These are phyloP conservation scores for Sarcophaga variegata DNA, from an alignment of 2,888 invertebrate genomes.

Conservation along the genomic window DNA sequence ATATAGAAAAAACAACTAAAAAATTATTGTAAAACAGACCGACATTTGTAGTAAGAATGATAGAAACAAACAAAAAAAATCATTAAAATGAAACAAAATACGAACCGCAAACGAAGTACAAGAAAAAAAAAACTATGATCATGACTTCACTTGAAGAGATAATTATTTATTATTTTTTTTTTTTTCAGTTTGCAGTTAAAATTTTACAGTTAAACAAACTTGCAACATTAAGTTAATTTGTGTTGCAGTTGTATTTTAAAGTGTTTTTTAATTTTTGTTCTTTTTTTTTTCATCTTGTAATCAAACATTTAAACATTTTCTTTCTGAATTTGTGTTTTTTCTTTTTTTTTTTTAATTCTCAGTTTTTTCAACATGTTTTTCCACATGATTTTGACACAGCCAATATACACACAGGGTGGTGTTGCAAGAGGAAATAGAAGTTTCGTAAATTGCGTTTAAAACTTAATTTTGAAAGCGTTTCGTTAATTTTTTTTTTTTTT, in stretches of 20 bases:
- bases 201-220: constrained; percentile 59
- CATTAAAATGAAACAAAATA: constrained; percentile 55
- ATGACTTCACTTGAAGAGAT: constrained; percentile 52
- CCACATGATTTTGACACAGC: not conserved
- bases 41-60: constrained; percentile 44
- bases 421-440: not conserved
- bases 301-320: not conserved
- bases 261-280: constrained; percentile 17
- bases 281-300: not conserved
- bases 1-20: constrained; percentile 11
- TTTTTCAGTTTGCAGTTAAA: constrained; percentile 24
- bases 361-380: not conserved
- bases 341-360: too few species aligned
- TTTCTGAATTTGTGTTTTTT: not conserved
- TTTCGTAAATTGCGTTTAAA: not conserved
- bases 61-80: constrained; percentile 19
- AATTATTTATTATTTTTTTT: constrained; percentile 46
- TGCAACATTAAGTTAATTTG: constrained; percentile 21
- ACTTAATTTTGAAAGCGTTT: not conserved
- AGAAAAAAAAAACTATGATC: constrained; percentile 40
- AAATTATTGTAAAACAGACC: constrained; percentile 49
- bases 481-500: too few species aligned
- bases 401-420: not conserved
- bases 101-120: constrained; percentile 24
- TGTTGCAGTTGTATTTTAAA: constrained; percentile 28